These are phyloP conservation scores for Catamblyrhynchus diadema DNA, from an alignment of 2,797 vertebrate species.

Conservation along the genomic window DNA sequence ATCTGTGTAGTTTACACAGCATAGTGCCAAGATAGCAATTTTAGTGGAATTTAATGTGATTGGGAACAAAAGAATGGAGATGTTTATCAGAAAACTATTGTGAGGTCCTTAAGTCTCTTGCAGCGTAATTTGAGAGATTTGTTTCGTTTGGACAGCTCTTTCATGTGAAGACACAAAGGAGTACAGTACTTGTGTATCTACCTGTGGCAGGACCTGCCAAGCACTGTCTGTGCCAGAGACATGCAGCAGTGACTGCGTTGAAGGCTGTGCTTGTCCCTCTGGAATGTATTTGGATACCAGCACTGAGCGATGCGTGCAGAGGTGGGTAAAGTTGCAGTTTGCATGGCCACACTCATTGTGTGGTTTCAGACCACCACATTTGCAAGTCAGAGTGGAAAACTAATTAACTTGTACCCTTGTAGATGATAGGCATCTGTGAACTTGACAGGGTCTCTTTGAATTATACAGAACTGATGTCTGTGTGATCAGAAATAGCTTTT, in stretches of 20 bases:
- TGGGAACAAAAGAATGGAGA: background rate
- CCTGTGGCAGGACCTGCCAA: conserved; percentile 88
- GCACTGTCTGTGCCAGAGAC: conserved; percentile 80
- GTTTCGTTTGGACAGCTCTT: conserved; percentile 76
- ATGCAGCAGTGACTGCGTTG: conserved; percentile 87
- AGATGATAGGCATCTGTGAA: background rate
- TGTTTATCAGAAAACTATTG: conserved; percentile 17
- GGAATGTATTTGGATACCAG: conserved; percentile 84
- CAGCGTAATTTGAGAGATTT: conserved; percentile 21
- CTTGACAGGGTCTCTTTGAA: background rate
- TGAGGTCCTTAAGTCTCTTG: background rate
- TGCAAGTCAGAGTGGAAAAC: background rate
- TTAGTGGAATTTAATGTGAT: conserved; percentile 43
- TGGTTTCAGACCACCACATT: background rate
- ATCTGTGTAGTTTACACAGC: conserved; percentile 26
- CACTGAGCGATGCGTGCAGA: conserved; percentile 82
- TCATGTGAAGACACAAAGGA: conserved; percentile 87
- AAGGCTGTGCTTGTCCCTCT: conserved; percentile 90
- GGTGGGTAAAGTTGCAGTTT: conserved; percentile 51
- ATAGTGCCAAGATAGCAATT: conserved; percentile 29
- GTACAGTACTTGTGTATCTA: conserved; percentile 89
- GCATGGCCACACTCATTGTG: accelerated
- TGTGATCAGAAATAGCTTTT: background rate
- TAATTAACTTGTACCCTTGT: background rate
- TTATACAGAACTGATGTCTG: background rate